Percentiles rank a stretch among this genome's conserved stretches.
Conservation (phyloP, 2,888 invertebrate species). For the Brachyopa scutellaris region DNA sequence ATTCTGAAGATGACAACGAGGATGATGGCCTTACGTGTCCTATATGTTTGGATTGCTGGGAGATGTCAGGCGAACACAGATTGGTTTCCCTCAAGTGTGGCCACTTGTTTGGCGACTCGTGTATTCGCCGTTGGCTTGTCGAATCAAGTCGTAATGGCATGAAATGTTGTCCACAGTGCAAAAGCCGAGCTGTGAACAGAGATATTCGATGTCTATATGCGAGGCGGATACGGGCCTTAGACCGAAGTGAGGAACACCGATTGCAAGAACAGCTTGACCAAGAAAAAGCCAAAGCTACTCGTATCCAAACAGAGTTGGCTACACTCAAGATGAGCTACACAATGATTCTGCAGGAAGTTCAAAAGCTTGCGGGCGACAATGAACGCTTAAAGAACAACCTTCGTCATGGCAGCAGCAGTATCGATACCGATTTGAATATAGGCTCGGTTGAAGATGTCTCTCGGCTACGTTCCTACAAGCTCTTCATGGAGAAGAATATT, state of each 20-base stretch:
- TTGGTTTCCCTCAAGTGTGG: conserved; percentile 95
- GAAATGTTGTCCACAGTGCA: conserved; percentile 93
- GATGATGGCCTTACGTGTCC: conserved; percentile 90
- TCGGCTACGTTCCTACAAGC: conserved; percentile 75
- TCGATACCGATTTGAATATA: not conserved
- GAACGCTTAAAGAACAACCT: conserved; percentile 76
- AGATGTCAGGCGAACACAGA: conserved; percentile 92
- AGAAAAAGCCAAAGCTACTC: conserved; percentile 84
- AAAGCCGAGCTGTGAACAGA: conserved; percentile 86
- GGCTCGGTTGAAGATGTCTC: not conserved
- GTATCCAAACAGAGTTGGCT: conserved; percentile 85
- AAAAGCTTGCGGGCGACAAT: conserved; percentile 76
- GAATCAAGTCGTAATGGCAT: conserved; percentile 78
- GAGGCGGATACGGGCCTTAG: conserved; percentile 88
- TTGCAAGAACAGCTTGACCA: conserved; percentile 85
- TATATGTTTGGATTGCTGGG: conserved; percentile 95
- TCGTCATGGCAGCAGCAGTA: conserved; percentile 44
- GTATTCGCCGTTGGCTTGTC: conserved; percentile 83
- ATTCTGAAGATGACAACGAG: conserved; percentile 80
- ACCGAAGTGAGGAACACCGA: conserved; percentile 89
- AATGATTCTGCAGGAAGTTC: conserved; percentile 74
- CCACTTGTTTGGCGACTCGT: conserved; percentile 93
- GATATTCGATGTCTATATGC: conserved; percentile 92
- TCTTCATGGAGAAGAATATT: conserved; percentile 85
- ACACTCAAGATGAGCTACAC: conserved; percentile 77